Evolutionary conservation across 2,113 vertebrate genomes (phyloP).

Genomic region (Sinocyclocheilus grahami): DNA sequence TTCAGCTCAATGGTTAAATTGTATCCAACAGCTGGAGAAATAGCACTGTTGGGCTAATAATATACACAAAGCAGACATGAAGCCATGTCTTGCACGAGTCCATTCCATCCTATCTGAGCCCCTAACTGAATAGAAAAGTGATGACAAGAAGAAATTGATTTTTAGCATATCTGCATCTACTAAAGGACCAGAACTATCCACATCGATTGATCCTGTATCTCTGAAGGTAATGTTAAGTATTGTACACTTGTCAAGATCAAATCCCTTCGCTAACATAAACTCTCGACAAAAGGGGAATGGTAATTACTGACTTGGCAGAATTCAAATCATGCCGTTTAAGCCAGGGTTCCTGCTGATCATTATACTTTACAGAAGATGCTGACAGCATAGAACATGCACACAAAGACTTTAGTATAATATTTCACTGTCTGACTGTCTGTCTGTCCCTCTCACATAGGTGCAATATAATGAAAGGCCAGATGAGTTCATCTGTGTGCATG

Average conservation of each 20-base stretch:
- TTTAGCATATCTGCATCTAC: conserved; percentile 66
- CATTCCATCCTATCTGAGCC: conserved; percentile 59
- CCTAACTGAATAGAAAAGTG: conserved; percentile 66
- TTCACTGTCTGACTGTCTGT: conserved; percentile 12
- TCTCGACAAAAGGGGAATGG: conserved; percentile 63
- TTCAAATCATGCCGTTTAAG: conserved; percentile 65
- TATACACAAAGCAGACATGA: not conserved
- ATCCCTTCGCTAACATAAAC: conserved; percentile 62
- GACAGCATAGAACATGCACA: conserved; percentile 45
- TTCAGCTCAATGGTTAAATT: conserved; percentile 2
- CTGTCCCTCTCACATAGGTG: not conserved
- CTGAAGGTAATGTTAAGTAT: conserved; percentile 62
- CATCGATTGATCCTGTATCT: conserved; percentile 68
- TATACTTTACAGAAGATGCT: conserved; percentile 59
- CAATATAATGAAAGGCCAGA: not conserved
- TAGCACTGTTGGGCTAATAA: not conserved
- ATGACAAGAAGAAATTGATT: conserved; percentile 71
- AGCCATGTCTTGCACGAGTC: not conserved
- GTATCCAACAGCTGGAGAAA: not conserved
- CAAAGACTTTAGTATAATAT: conserved; percentile 33
- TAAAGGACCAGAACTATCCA: conserved; percentile 59
- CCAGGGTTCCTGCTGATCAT: conserved; percentile 46
- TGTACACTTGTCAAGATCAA: conserved; percentile 60
- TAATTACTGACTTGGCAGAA: conserved; percentile 69
- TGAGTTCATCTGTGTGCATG: not conserved